Base-by-base conservation (phyloP, 2,797 vertebrate genomes). In the Sebastes ruberrimus region DNA sequence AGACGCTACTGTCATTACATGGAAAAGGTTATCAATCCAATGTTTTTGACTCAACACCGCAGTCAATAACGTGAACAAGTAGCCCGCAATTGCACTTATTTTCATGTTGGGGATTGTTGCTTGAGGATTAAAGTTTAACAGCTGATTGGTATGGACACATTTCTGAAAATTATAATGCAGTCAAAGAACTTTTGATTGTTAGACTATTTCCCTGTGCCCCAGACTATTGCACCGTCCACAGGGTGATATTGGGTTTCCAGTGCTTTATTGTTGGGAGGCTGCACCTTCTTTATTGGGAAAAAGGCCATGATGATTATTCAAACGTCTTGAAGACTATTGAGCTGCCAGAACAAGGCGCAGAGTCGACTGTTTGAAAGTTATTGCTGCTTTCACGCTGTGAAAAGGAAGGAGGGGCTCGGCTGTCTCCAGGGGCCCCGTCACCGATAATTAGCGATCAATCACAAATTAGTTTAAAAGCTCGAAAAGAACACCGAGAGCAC, bases 381-480 rank as follows among this genome's bases (percentile, higher is more conserved):
- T 88, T 83, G 92, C 85, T 80, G 87, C 88, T 88, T 87, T 90
- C 81, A 90, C 72, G 74, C 78, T 23, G 80, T 76, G 85, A 89
- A 86, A 81, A 87, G 86, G 63, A 56, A 72, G 87, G 83, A 74
- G 79, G 42, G 73, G 63, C 59, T 73, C 68, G 23, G 81, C 74
- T 74, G 84, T 89, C 93, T 93, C 91, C 28, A 57, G 88, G 86
- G 93, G 74, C 70, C 80, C 82, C 35, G 74, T 88, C 90, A 87
- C 92, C 89, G 82, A 94, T 94, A 95, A 95, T 95, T 93, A 94
- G 93, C 88, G 66, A 95, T 95, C 93, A 95, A 95, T 95, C 94
- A 93, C 23, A 61, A 92, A 95, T 95, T 94, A 90, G 88, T 95
- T 93, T 93, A 91, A 95, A 93, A 93, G 92, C 93, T 88, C 7